Base-by-base conservation (phyloP, 1,140 invertebrate genomes). In the Macrocentrus cingulum region DNA sequence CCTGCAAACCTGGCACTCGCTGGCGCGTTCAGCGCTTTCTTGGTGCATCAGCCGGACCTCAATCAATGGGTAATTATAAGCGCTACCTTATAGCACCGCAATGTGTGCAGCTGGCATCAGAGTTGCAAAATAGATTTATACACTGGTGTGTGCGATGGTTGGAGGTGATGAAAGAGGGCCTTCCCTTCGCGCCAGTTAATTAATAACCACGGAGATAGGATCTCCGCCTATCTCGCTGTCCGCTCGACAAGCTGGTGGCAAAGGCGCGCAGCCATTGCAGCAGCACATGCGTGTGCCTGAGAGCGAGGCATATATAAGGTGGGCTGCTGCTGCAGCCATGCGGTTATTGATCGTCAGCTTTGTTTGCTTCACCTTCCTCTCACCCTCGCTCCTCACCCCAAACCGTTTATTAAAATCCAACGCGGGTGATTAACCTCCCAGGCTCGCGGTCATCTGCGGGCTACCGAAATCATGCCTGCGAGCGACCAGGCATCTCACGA, bases 31-130 rank as follows among this genome's bases (percentile, higher is more conserved):
- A 7, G 66, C 89, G 34, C 78, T 91, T 7, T 82, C 81, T 13
- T 81, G 82, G 70, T 90, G 91, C 74, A 84, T 90, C 79, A 84
- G 85, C 9, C 81, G 83, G 58, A 91, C 89, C 8, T 88, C 87
- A 25, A 84, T 89, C 56, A 91, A 91, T 78, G 89, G 89, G 85
- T 88, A 74, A 51, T 19, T 16, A 25, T 41, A 23, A 34, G 13
- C 42, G 23, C 20, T 22, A 20, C 15, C 18, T 34, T 34, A 6
- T 11, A 34, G 29, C 29, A 34, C n/a, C n/a, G n/a, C n/a, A 9
- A 29, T 29, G 25, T 29, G 25, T 29, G 25, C 9, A 46, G 32
- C 34, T 41, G 18, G 25, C 25, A 29, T 29, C 25, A 29, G 25
- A 29, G 25, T 9, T 29, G 25, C 25, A 29, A 9, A 9, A 29